Percentiles rank a stretch among this genome's conserved stretches.
phyloP scores from a whole-genome alignment of 2,888 invertebrate species.

The Anoncus sp. region DNA sequence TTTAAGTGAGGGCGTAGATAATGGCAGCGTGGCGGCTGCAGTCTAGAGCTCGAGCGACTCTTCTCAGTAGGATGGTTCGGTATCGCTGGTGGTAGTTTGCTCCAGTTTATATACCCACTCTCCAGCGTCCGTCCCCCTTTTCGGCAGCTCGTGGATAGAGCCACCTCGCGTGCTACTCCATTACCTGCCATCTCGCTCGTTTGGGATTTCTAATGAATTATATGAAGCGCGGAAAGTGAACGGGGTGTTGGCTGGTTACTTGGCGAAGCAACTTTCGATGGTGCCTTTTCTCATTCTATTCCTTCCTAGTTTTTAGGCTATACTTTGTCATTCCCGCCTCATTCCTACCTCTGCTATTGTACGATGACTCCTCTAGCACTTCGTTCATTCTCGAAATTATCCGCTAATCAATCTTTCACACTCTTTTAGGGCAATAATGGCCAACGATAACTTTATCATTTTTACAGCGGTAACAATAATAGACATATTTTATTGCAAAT shows the following conservation, averaged over 20 bases:
- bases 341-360: not conserved
- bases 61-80: constrained; percentile 60
- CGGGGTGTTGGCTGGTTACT: constrained; percentile 72
- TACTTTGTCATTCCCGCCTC: not conserved
- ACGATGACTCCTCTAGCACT: not conserved
- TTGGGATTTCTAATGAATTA: constrained; percentile 78
- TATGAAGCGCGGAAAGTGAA: constrained; percentile 72
- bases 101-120: constrained; percentile 74
- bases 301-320: constrained; percentile 37
- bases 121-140: constrained; percentile 1
- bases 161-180: constrained; percentile 69
- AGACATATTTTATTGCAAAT: not conserved
- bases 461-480: not conserved
- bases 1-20: constrained; percentile 14
- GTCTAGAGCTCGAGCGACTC: constrained; percentile 53
- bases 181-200: constrained; percentile 77
- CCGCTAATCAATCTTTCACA: not conserved
- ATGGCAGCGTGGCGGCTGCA: constrained; percentile 17
- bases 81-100: constrained; percentile 71
- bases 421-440: not conserved
- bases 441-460: not conserved
- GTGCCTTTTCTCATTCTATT: constrained; percentile 47
- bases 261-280: constrained; percentile 35
- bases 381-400: not conserved
- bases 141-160: constrained; percentile 27